Percentiles rank a stretch among this genome's conserved stretches.
phyloP scores from a whole-genome alignment of 2,888 invertebrate species.

The Agrilus biguttatus region DNA sequence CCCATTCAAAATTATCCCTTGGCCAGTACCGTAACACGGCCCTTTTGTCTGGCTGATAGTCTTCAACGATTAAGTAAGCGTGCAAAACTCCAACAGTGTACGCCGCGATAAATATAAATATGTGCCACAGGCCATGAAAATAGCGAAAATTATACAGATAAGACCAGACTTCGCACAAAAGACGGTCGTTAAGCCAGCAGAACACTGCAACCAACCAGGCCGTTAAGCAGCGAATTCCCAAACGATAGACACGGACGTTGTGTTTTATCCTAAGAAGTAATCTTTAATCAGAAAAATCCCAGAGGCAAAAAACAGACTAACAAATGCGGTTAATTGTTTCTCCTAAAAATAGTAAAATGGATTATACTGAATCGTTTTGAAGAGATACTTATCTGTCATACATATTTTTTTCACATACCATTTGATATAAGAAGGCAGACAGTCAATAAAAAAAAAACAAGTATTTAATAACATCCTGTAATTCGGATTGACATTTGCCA shows the following conservation, averaged over 20 bases:
- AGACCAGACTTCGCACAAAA: slow-evolving; percentile 69
- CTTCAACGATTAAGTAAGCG: slow-evolving; percentile 62
- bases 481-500: too few relatives aligned
- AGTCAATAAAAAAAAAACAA: too few relatives aligned
- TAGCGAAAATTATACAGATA: slow-evolving; percentile 60
- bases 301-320: neutral
- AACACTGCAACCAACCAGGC: slow-evolving; percentile 56
- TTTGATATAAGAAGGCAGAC: too few relatives aligned
- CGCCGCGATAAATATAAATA: slow-evolving; percentile 64
- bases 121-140: slow-evolving; percentile 71
- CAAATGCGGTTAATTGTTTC: too few relatives aligned
- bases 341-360: too few relatives aligned
- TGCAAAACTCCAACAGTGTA: slow-evolving; percentile 65
- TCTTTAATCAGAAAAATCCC: neutral
- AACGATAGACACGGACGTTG: slow-evolving; percentile 37
- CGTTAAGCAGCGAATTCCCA: slow-evolving; percentile 55
- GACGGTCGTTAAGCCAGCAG: slow-evolving; percentile 65
- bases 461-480: too few relatives aligned
- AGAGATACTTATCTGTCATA: too few relatives aligned
- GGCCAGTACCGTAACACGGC: slow-evolving; percentile 67
- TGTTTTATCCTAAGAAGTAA: neutral
- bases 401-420: too few relatives aligned
- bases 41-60: slow-evolving; percentile 55
- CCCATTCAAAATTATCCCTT: slow-evolving; percentile 58
- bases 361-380: too few relatives aligned